phyloP scores from a whole-genome alignment of 2,888 invertebrate species.

The Petrolisthes cinctipes region DNA sequence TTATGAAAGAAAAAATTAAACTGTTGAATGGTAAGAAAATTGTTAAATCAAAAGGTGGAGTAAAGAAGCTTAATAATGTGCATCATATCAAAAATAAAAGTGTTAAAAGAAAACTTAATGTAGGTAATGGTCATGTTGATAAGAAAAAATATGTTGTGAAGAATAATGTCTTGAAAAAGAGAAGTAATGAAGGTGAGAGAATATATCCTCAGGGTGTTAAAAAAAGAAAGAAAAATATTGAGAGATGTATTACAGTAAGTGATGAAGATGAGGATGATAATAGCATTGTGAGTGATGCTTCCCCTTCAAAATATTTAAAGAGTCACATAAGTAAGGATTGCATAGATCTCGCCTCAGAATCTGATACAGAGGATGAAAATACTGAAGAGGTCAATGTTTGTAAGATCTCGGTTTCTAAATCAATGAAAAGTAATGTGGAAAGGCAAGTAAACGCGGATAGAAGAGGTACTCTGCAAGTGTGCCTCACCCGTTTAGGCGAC shows the following conservation, averaged over 20 bases:
- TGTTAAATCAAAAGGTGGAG: not conserved
- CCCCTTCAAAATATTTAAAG: no score
- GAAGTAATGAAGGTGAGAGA: not conserved
- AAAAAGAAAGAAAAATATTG: not conserved
- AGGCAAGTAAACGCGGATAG: not conserved
- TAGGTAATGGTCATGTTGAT: not conserved
- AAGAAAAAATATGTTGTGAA: not conserved
- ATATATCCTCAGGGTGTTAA: not conserved
- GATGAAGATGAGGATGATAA: not conserved
- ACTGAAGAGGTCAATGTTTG: no score
- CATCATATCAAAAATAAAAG: not conserved
- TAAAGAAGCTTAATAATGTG: not conserved
- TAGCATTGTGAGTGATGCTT: not conserved
- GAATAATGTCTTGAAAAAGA: not conserved
- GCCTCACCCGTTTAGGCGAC: no score
- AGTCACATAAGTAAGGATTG: no score
- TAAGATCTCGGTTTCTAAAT: no score
- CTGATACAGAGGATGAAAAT: no score
- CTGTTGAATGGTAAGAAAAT: not conserved
- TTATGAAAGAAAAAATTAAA: not conserved
- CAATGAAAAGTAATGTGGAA: no score
- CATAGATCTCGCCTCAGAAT: no score
- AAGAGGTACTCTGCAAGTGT: not conserved
- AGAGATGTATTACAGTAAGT: not conserved
- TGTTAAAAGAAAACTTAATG: constrained; percentile 7